phyloP scores from a whole-genome alignment of 2,888 invertebrate genomes.

The Athetis lepigone region DNA sequence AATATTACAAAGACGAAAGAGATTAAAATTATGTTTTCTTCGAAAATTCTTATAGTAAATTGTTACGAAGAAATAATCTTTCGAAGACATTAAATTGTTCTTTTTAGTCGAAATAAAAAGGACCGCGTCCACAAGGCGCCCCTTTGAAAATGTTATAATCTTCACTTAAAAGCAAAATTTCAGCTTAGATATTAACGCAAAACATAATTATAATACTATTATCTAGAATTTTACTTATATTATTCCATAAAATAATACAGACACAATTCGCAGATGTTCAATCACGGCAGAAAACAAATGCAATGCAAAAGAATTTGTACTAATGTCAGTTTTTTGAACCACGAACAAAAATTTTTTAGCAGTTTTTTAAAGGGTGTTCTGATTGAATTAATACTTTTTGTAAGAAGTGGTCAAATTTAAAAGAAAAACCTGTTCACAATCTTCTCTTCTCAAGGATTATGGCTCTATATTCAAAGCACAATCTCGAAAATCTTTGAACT shows the following conservation, averaged over 20 bases:
- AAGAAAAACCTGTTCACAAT: too few species aligned
- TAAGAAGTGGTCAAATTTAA: neutral
- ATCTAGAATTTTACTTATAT: conserved; percentile 68
- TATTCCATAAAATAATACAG: conserved; percentile 54
- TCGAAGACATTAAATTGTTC: conserved; percentile 80
- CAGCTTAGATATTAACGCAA: conserved; percentile 68
- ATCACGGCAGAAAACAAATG: conserved; percentile 64
- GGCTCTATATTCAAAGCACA: too few species aligned
- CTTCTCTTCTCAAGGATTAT: too few species aligned
- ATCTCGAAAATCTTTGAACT: too few species aligned
- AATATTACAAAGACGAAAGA: conserved; percentile 70
- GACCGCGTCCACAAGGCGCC: conserved; percentile 72
- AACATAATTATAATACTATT: conserved; percentile 68
- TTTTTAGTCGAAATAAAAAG: conserved; percentile 67
- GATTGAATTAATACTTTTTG: conserved; percentile 13
- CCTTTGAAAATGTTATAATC: conserved; percentile 67
- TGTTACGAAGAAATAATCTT: conserved; percentile 74
- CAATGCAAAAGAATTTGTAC: conserved; percentile 37
- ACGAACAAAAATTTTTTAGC: conserved; percentile 28
- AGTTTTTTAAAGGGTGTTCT: conserved; percentile 7
- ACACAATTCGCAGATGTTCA: conserved; percentile 55
- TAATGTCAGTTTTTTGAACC: conserved; percentile 58
- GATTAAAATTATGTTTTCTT: conserved; percentile 74
- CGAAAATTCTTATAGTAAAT: conserved; percentile 82
- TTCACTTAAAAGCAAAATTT: conserved; percentile 70